Percentiles rank a stretch among this genome's conserved stretches.
Evolutionary conservation across 2,888 invertebrate species (phyloP).

Genomic region (Liopterus haemorrhoidalis): DNA sequence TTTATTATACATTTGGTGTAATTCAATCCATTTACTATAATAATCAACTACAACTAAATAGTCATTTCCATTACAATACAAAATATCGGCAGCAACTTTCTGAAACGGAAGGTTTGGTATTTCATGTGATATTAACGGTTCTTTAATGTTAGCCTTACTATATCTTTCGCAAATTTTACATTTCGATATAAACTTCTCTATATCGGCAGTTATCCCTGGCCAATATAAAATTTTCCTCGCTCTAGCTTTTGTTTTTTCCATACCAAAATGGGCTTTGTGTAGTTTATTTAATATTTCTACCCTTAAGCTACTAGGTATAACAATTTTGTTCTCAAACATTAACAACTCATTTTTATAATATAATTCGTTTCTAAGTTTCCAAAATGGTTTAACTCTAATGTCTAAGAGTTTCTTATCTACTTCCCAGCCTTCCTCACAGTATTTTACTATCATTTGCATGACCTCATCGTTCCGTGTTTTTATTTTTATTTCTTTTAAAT

Average conservation of each 20-base stretch:
- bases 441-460: no score
- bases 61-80: slow-evolving; percentile 7
- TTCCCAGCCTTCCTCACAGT: no score
- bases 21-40: slow-evolving; percentile 18
- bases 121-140: slow-evolving; percentile 10
- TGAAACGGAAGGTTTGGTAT: slow-evolving; percentile 13
- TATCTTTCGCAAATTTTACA: slow-evolving; percentile 13
- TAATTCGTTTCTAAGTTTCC: slow-evolving; percentile 21
- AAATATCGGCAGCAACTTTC: slow-evolving; percentile 10
- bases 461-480: no score
- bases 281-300: slow-evolving; percentile 23
- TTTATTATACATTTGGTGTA: slow-evolving; percentile 6
- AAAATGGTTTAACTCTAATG: slow-evolving; percentile 17
- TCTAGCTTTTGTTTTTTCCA: slow-evolving; percentile 24
- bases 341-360: slow-evolving; percentile 20
- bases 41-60: slow-evolving; percentile 20
- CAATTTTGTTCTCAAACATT: slow-evolving; percentile 23
- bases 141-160: slow-evolving; percentile 4
- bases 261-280: slow-evolving; percentile 26
- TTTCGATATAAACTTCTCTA: slow-evolving; percentile 12
- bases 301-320: slow-evolving; percentile 23
- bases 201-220: slow-evolving; percentile 26
- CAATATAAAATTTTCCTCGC: slow-evolving; percentile 24
- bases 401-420: background rate
- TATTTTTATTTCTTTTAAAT: no score